phyloP scores from a whole-genome alignment of 2,113 vertebrate species.

The Pseudorhombus dupliciocellatus region DNA sequence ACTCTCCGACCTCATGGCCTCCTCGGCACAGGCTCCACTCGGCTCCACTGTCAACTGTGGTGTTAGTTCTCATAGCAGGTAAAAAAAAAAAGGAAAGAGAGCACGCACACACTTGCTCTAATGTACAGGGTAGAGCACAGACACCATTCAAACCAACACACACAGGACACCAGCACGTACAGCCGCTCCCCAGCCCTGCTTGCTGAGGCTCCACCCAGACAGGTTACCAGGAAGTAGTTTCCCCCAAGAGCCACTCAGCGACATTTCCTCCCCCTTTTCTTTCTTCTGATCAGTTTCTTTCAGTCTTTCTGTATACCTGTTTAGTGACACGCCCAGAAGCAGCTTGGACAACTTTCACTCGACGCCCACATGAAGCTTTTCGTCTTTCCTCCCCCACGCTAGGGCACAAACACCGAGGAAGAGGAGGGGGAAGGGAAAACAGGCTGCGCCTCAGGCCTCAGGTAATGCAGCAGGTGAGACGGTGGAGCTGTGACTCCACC shows the following conservation, averaged over 20 bases:
- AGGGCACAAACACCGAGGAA: not conserved
- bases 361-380: slow-evolving; percentile 42
- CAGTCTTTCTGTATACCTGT: slow-evolving; percentile 44
- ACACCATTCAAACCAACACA: slow-evolving; percentile 53
- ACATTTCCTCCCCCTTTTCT: slow-evolving; percentile 41
- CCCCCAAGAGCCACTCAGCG: slow-evolving; percentile 31
- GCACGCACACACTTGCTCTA: slow-evolving; percentile 9
- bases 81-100: slow-evolving; percentile 12
- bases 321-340: slow-evolving; percentile 57
- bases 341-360: slow-evolving; percentile 36
- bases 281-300: not conserved
- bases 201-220: slow-evolving; percentile 69
- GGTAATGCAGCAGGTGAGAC: slow-evolving; percentile 71
- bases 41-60: slow-evolving; percentile 76
- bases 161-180: slow-evolving; percentile 9
- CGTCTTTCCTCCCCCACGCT: not conserved
- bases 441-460: slow-evolving; percentile 51
- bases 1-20: slow-evolving; percentile 79
- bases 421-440: slow-evolving; percentile 42
- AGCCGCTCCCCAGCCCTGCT: slow-evolving; percentile 66
- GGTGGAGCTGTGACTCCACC: slow-evolving; percentile 69
- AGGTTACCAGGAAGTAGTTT: slow-evolving; percentile 72
- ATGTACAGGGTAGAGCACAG: slow-evolving; percentile 31
- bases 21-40: slow-evolving; percentile 63
- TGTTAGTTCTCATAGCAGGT: slow-evolving; percentile 75